phyloP scores from a whole-genome alignment of 2,797 vertebrate species.

The Pogonophryne albipinna region DNA sequence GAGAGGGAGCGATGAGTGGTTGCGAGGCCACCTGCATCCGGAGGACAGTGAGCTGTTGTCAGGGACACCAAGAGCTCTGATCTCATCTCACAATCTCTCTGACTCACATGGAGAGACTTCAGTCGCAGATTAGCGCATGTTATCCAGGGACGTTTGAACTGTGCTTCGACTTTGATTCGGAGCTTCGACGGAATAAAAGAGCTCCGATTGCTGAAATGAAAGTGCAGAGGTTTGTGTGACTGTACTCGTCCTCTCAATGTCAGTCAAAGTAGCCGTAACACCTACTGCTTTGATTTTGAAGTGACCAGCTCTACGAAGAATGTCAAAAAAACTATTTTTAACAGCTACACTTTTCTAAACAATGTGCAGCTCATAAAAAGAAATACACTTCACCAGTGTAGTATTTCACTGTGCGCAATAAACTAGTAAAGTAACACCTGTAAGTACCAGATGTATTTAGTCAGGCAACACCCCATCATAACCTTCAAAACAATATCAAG shows the following conservation, averaged over 20 bases:
- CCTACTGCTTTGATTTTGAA: constrained; percentile 32
- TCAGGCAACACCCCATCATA: too few species aligned
- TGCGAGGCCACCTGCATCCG: constrained; percentile 39
- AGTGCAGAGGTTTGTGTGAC: constrained; percentile 21
- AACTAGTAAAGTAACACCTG: too few species aligned
- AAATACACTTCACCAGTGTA: too few species aligned
- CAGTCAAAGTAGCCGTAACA: constrained; percentile 37
- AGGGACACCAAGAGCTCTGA: constrained; percentile 41
- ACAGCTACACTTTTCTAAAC: too few species aligned
- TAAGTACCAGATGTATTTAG: too few species aligned
- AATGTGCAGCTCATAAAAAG: too few species aligned
- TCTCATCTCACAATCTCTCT: constrained; percentile 68
- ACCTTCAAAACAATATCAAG: too few species aligned
- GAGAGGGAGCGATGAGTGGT: constrained; percentile 41
- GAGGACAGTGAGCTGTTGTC: constrained; percentile 15
- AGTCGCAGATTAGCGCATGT: constrained; percentile 73
- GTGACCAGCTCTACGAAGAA: constrained; percentile 31
- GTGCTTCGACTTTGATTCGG: constrained; percentile 68
- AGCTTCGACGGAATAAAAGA: constrained; percentile 62
- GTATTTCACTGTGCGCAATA: too few species aligned
- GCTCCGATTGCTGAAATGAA: constrained; percentile 67
- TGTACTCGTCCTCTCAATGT: constrained; percentile 17
- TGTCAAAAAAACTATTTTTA: constrained; percentile 26
- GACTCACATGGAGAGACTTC: constrained; percentile 61
- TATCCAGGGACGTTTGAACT: constrained; percentile 63